Evolutionary conservation across 1,140 invertebrate species (phyloP).

Genomic region (Conus ventricosus): DNA sequence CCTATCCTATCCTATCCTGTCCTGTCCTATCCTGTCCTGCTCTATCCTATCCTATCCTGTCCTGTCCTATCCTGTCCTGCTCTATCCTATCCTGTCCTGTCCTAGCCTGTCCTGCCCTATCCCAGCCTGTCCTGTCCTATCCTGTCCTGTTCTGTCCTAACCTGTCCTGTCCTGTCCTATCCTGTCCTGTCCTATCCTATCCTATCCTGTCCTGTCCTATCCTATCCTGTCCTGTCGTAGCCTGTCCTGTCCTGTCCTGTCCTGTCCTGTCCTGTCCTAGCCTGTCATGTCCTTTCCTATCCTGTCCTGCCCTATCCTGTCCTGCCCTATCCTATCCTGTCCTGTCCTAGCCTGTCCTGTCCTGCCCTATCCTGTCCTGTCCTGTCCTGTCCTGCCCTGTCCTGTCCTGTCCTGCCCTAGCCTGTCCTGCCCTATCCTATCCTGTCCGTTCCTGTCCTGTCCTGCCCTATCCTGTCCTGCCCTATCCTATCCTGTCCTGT

Average conservation of each 20-base stretch:
- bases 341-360: too few relatives aligned
- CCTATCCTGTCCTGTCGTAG: not conserved
- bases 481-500: too few relatives aligned
- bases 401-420: too few relatives aligned
- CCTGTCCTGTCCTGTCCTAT: conserved; percentile 4
- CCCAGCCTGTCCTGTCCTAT: conserved; percentile 3
- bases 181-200: conserved; percentile 7
- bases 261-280: not conserved
- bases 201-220: conserved; percentile 4
- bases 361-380: too few relatives aligned
- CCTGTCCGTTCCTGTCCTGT: too few relatives aligned
- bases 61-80: too few relatives aligned
- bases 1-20: conserved; percentile 16
- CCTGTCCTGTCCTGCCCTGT: too few relatives aligned
- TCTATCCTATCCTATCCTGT: not conserved
- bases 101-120: conserved; percentile 7
- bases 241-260: not conserved
- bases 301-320: conserved; percentile 16
- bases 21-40: conserved; percentile 16
- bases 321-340: conserved; percentile 7
- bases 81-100: too few relatives aligned
- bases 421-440: too few relatives aligned
- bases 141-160: not conserved
- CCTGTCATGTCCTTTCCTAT: conserved; percentile 7
- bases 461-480: too few relatives aligned